Conservation (phyloP, 2,797 vertebrate species). For the Neosilurus hyrtlii region DNA sequence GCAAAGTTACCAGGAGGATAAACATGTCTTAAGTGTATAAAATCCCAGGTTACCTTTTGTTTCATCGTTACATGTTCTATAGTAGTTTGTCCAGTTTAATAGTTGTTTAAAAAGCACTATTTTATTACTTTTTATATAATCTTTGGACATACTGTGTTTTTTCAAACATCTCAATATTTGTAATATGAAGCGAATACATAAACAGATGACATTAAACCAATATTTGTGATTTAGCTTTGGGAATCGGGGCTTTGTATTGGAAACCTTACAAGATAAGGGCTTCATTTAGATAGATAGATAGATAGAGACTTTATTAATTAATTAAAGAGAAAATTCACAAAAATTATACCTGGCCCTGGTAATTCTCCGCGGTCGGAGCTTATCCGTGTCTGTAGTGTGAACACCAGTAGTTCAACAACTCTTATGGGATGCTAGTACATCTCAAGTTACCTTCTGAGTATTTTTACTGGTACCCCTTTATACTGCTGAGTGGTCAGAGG, state of each 20-base stretch:
- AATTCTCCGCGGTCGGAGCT: no score
- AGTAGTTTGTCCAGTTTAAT: constrained; percentile 70
- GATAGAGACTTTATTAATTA: no score
- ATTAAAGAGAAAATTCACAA: no score
- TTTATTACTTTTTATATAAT: constrained; percentile 81
- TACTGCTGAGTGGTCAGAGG: no score
- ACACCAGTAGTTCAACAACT: no score
- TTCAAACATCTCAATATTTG: constrained; percentile 59
- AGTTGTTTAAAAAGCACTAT: constrained; percentile 73
- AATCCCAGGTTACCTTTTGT: constrained; percentile 36
- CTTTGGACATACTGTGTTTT: constrained; percentile 63
- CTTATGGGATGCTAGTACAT: no score
- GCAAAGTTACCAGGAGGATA: constrained; percentile 28
- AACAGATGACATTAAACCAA: constrained; percentile 57
- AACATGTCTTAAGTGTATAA: constrained; percentile 44
- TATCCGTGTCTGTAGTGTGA: no score
- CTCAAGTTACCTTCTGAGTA: no score
- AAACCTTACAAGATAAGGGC: background rate
- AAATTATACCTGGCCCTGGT: no score
- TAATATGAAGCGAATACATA: constrained; percentile 56
- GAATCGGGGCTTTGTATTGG: constrained; percentile 34
- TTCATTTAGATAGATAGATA: no score
- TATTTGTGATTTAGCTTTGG: constrained; percentile 48
- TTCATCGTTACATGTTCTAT: constrained; percentile 68
- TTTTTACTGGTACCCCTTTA: no score